Evolutionary conservation across 2,113 vertebrate species (phyloP).

Genomic region (Cyprinodon variegatus): DNA sequence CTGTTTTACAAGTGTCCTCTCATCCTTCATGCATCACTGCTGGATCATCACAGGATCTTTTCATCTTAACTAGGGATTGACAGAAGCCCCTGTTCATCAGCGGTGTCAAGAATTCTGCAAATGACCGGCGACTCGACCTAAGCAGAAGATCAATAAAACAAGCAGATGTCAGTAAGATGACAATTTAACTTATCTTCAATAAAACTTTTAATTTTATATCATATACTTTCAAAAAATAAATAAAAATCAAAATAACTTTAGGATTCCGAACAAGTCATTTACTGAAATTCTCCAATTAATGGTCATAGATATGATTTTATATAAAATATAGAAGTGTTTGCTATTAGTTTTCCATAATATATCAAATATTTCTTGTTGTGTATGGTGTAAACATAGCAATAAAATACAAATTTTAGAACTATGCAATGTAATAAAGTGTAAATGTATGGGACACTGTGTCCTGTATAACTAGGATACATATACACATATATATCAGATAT

Average conservation of each 20-base stretch:
- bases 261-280: not conserved
- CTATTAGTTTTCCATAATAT: not conserved
- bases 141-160: not conserved
- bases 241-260: no score
- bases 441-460: no score
- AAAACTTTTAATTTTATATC: not conserved
- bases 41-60: not conserved
- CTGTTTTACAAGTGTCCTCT: constrained; percentile 6
- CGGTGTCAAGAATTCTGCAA: constrained; percentile 96
- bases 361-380: no score
- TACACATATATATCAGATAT: no score
- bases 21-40: constrained; percentile 14
- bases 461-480: no score
- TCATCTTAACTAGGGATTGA: constrained; percentile 86
- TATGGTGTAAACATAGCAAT: no score
- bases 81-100: constrained; percentile 94
- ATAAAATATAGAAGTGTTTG: not conserved
- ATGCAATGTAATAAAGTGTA: no score
- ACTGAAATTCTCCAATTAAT: no score
- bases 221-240: not conserved
- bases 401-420: no score
- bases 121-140: constrained; percentile 98
- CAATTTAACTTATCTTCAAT: not conserved
- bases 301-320: not conserved
- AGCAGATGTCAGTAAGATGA: not conserved